phyloP scores from a whole-genome alignment of 2,797 vertebrate species.

The Phataginus tetradactyla region DNA sequence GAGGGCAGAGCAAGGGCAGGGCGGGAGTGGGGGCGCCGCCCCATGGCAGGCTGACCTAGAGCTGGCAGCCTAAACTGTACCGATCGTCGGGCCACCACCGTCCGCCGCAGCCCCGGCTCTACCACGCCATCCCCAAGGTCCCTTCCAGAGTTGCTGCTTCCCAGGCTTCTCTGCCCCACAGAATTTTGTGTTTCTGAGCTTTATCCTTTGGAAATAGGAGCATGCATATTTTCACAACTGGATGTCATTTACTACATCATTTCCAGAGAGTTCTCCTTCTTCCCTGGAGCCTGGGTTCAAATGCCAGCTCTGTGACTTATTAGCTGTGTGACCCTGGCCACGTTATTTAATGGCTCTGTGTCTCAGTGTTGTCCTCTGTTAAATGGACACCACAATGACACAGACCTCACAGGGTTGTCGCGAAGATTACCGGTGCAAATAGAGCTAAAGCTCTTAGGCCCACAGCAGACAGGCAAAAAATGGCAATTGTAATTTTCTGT shows the following conservation, averaged over 20 bases:
- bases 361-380: not conserved
- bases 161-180: not conserved
- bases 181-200: not conserved
- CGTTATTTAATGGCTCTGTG: not conserved
- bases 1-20: not conserved
- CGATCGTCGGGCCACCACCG: not conserved
- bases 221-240: accelerated
- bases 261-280: not conserved
- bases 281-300: not conserved
- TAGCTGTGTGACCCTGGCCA: not conserved
- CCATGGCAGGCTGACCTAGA: accelerated
- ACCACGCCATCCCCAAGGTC: accelerated
- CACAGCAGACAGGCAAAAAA: not conserved
- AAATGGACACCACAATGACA: not conserved
- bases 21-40: too few relatives aligned
- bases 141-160: not conserved
- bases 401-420: not conserved
- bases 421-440: not conserved
- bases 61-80: not conserved
- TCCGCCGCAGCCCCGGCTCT: not conserved
- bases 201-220: not conserved
- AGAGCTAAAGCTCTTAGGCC: accelerated
- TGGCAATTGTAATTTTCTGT: not conserved
- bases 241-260: not conserved
- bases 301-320: not conserved